Percentiles rank a stretch among this genome's conserved stretches.
phyloP scores from a whole-genome alignment of 37 sponge, comb jelly and placozoan species.

The Cliona cf. orientalis region DNA sequence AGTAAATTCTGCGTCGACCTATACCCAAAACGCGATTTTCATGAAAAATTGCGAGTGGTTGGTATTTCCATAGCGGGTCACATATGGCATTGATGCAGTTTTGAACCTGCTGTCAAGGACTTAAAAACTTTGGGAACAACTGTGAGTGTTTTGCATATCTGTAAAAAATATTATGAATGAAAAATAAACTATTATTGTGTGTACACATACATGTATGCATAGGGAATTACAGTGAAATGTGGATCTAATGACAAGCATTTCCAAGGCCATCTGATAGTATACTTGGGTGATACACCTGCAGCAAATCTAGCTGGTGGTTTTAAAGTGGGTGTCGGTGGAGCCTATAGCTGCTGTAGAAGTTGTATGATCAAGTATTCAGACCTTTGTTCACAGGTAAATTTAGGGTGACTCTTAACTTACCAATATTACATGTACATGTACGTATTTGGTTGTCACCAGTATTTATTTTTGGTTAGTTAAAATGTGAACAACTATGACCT shows the following conservation, averaged over 20 bases:
- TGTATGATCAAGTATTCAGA: conserved; percentile 25
- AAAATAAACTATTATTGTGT: neutral
- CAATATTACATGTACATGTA: neutral
- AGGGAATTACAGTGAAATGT: neutral
- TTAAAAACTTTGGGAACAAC: neutral
- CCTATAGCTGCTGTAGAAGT: conserved; percentile 19
- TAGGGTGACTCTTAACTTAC: neutral
- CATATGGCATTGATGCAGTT: neutral
- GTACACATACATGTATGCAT: neutral
- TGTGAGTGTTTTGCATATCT: no score
- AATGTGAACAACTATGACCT: neutral
- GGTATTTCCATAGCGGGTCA: no score
- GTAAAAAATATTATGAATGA: neutral
- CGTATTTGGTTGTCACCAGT: neutral
- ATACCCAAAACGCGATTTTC: no score
- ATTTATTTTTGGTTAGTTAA: neutral
- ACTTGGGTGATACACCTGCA: conserved; percentile 36
- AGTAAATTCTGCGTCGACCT: no score
- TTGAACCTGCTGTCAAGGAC: conserved; percentile 1
- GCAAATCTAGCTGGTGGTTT: conserved; percentile 35
- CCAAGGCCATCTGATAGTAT: neutral
- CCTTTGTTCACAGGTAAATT: neutral
- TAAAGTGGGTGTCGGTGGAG: conserved; percentile 51
- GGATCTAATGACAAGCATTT: neutral
- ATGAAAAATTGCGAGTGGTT: no score